phyloP scores from a whole-genome alignment of 2,888 invertebrate species.

The Griposia aprilina region DNA sequence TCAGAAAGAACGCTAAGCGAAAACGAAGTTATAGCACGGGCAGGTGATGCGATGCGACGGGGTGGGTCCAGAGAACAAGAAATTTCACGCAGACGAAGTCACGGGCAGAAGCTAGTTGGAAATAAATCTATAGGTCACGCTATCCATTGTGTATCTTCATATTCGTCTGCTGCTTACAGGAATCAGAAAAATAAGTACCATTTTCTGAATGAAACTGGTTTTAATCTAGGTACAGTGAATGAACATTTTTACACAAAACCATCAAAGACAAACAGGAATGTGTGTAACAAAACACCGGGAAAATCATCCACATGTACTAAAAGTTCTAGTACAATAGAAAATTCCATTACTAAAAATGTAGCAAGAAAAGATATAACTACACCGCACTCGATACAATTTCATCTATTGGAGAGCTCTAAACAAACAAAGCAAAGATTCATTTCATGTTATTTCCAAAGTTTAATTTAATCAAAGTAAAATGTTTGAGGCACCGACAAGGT shows the following conservation, averaged over 20 bases:
- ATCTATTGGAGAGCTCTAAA: slow-evolving; percentile 26
- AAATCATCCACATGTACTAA: too few species aligned
- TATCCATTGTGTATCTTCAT: neutral
- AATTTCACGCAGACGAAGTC: too few species aligned
- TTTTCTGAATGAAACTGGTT: too few species aligned
- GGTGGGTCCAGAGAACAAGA: too few species aligned
- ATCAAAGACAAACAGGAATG: neutral
- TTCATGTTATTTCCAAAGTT: slow-evolving; percentile 44
- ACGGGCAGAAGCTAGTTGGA: too few species aligned
- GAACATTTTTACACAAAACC: too few species aligned
- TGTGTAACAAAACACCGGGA: neutral
- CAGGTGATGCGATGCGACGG: too few species aligned
- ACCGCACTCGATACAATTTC: slow-evolving; percentile 32
- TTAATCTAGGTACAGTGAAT: too few species aligned
- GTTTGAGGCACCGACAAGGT: slow-evolving; percentile 48
- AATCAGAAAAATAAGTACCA: neutral
- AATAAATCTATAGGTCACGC: neutral
- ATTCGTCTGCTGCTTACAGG: neutral
- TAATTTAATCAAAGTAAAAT: slow-evolving; percentile 64
- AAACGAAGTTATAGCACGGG: too few species aligned
- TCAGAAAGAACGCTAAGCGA: too few species aligned
- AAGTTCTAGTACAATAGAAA: neutral
- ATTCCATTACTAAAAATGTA: neutral
- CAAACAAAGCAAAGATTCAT: slow-evolving; percentile 32
- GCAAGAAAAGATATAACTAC: neutral